A percentile compares a stretch with the other conserved stretches of the same genome.
Evolutionary conservation across 2,888 invertebrate species (phyloP).

Genomic region (Helicoverpa assulta): DNA sequence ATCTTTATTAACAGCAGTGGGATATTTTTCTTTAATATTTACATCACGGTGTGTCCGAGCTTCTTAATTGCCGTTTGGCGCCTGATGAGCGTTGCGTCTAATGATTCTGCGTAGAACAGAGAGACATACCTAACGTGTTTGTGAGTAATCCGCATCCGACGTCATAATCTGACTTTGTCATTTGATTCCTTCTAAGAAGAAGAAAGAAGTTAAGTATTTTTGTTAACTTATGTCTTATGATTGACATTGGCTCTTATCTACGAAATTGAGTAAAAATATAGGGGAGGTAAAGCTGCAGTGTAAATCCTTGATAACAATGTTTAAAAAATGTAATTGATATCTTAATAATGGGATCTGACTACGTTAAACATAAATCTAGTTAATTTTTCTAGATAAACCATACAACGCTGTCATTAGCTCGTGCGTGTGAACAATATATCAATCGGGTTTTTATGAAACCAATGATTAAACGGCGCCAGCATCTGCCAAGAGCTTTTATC

Average conservation of each 20-base stretch:
- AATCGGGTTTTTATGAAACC: slow-evolving; percentile 53
- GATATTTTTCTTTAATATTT: slow-evolving; percentile 77
- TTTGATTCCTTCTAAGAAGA: background rate
- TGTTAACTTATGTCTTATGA: no score
- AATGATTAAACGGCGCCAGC: slow-evolving; percentile 59
- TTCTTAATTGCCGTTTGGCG: slow-evolving; percentile 76
- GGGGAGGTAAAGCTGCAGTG: no score
- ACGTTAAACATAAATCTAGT: slow-evolving; percentile 36
- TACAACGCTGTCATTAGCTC: slow-evolving; percentile 40
- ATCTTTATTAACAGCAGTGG: slow-evolving; percentile 80
- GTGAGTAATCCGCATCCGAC: slow-evolving; percentile 14
- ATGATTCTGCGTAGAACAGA: slow-evolving; percentile 60
- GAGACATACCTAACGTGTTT: slow-evolving; percentile 42
- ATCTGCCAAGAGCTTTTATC: slow-evolving; percentile 33
- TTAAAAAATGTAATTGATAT: background rate
- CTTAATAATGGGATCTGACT: slow-evolving; percentile 36
- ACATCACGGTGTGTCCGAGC: slow-evolving; percentile 68
- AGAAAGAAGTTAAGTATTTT: no score
- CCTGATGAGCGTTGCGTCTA: slow-evolving; percentile 71
- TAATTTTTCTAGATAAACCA: slow-evolving; percentile 26
- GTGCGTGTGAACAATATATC: slow-evolving; percentile 49
- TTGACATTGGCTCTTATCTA: no score
- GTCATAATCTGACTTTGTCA: slow-evolving; percentile 1
- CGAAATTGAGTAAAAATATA: no score
- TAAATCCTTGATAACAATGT: background rate